Percentiles rank a stretch among this genome's conserved stretches.
phyloP scores from a whole-genome alignment of 2,113 vertebrate genomes.

The Heterochromis multidens region DNA sequence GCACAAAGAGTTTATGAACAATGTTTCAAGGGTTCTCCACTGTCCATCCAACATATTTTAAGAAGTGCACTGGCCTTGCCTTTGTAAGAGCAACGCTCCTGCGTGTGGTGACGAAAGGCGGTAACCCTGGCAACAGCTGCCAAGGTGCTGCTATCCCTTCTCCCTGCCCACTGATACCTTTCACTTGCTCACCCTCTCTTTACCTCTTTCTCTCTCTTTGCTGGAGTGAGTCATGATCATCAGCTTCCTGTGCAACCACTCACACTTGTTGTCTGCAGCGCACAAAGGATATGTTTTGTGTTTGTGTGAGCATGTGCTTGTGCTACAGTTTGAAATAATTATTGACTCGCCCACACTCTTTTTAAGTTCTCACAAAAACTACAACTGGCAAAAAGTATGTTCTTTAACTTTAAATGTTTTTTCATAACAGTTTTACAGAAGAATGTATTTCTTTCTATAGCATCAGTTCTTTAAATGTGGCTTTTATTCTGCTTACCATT shows the following conservation, averaged over 20 bases:
- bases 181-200: background rate
- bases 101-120: conserved; percentile 60
- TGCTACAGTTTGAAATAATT: background rate
- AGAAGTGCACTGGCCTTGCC: conserved; percentile 45
- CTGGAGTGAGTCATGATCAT: conserved; percentile 46
- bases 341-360: background rate
- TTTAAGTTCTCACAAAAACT: background rate
- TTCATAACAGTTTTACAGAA: background rate
- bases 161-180: conserved; percentile 62
- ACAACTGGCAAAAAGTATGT: background rate
- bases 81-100: conserved; percentile 16
- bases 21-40: conserved; percentile 5
- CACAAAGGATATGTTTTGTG: background rate
- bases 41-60: conserved; percentile 4
- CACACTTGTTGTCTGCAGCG: background rate
- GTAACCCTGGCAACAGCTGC: conserved; percentile 75
- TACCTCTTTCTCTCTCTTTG: background rate
- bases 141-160: conserved; percentile 55
- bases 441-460: background rate
- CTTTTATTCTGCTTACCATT: background rate
- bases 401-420: background rate
- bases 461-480: background rate
- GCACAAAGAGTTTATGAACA: background rate
- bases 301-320: background rate
- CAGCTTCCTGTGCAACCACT: conserved; percentile 47